Evolutionary conservation across 2,888 invertebrate species (phyloP).

Genomic region (Nomada hirtipes): DNA sequence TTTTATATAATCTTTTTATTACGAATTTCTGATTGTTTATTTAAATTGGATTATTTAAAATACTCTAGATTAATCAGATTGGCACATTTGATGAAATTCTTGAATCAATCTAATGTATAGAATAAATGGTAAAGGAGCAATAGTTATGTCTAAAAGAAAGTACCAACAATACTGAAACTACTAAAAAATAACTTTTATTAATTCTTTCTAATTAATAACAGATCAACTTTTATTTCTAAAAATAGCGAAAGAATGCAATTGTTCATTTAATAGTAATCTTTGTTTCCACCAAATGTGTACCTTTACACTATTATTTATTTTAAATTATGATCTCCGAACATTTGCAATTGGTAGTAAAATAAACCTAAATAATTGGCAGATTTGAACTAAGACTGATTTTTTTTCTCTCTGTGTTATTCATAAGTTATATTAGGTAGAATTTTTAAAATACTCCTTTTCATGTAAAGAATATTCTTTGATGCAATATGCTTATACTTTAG

Average conservation of each 20-base stretch:
- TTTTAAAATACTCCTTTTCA: constrained; percentile 47
- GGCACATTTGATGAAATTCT: background rate
- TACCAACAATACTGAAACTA: background rate
- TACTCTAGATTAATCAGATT: constrained; percentile 1
- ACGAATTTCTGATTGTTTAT: background rate
- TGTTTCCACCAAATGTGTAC: constrained; percentile 17
- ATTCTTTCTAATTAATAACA: no score
- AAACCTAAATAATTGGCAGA: constrained; percentile 63
- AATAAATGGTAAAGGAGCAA: background rate
- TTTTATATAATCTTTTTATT: background rate
- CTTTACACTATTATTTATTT: constrained; percentile 31
- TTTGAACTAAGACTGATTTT: constrained; percentile 77
- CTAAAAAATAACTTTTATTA: background rate
- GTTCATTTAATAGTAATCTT: background rate
- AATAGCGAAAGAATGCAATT: background rate
- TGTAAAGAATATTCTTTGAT: constrained; percentile 35
- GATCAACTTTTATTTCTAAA: background rate
- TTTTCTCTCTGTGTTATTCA: constrained; percentile 69
- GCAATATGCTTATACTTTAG: constrained; percentile 17
- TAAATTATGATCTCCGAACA: constrained; percentile 53
- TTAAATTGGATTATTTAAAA: background rate
- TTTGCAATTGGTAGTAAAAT: constrained; percentile 41
- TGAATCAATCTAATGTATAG: background rate
- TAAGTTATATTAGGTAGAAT: constrained; percentile 59
- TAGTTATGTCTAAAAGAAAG: background rate